Base-by-base conservation (phyloP, 2,888 invertebrate species). In the Stictocephala bisonia region DNA sequence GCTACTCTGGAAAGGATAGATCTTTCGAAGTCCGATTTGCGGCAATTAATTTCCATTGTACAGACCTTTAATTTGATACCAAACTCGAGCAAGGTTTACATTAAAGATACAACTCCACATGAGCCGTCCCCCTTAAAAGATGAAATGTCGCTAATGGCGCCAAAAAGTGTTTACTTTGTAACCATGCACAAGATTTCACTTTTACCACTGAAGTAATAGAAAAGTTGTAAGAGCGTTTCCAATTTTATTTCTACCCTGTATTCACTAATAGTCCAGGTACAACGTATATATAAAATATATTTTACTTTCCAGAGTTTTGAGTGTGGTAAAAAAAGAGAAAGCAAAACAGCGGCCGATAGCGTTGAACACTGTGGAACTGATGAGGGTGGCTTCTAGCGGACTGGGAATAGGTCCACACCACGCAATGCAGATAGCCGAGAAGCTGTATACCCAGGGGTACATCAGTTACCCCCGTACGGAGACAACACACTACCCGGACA, bases 391-490 rank as follows among this genome's bases (percentile, higher is more conserved):
- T 35, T 97, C 96, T 83, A 91, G 97, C 4, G 93, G 93, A 0
- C 85, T 99, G 4, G 96, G 96, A 64, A 93, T 97, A 89, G 94
- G 94, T 0, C 96, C 96, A 0, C 95, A 94, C 82, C 93, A 94
- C 82, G 95, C 96, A 0, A 96, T 96, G 96, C 93, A 90, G 84
- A 87, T 95, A 41, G 96, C 96, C 0, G 97, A 97, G 83, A 88
- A 93, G 35, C 87, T 99, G 2, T 99, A 99, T 84, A 98, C 93
- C 0, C 96, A 97, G 84, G 98, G 98, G 29, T 98, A 95, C 83
- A 97, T 99, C 76, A 97, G 97, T 82, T 99, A 99, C 85, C 99
- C 99, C 0, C 90, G 99, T 80, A 99, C 99, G 0, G 99, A 99
- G 86, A 99, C 99, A 0, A 99, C 97, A 0, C 92, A 93, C 71